These are phyloP conservation scores for Blastobasis adustella DNA, from an alignment of 2,888 invertebrate species.

Conservation along the genomic window DNA sequence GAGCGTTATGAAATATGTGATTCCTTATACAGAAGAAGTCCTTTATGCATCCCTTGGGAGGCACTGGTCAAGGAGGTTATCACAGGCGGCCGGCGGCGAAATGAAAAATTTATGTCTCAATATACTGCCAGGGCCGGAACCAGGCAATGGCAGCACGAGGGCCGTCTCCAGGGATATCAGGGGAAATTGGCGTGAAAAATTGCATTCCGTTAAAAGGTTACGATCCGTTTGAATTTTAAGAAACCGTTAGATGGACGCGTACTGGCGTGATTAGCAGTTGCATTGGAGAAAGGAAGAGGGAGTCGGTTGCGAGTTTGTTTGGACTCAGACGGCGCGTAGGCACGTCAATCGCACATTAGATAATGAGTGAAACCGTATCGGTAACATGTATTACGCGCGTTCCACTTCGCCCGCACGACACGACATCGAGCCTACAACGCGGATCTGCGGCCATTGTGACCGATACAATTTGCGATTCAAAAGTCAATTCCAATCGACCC, in stretches of 20 bases:
- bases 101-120: constrained; percentile 76
- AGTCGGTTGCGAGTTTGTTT: too few relatives aligned
- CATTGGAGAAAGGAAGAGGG: too few relatives aligned
- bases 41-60: constrained; percentile 70
- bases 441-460: neutral
- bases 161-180: constrained; percentile 38
- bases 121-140: constrained; percentile 34
- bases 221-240: constrained; percentile 10
- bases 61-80: constrained; percentile 71
- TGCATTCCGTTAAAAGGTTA: constrained; percentile 6
- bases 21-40: constrained; percentile 72
- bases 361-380: too few relatives aligned
- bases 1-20: constrained; percentile 71
- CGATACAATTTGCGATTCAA: constrained; percentile 26
- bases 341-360: too few relatives aligned
- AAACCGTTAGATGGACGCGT: too few relatives aligned
- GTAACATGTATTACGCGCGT: too few relatives aligned
- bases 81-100: constrained; percentile 64
- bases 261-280: too few relatives aligned
- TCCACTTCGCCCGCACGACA: too few relatives aligned
- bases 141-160: neutral
- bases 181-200: constrained; percentile 15
- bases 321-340: too few relatives aligned
- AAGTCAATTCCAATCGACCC: constrained; percentile 30
- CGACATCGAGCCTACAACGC: too few relatives aligned